Evolutionary conservation across 2,113 vertebrate species (phyloP), one percentile per base, ranked within the genome.

Genomic region (Pelvicachromis taeniatus): DNA sequence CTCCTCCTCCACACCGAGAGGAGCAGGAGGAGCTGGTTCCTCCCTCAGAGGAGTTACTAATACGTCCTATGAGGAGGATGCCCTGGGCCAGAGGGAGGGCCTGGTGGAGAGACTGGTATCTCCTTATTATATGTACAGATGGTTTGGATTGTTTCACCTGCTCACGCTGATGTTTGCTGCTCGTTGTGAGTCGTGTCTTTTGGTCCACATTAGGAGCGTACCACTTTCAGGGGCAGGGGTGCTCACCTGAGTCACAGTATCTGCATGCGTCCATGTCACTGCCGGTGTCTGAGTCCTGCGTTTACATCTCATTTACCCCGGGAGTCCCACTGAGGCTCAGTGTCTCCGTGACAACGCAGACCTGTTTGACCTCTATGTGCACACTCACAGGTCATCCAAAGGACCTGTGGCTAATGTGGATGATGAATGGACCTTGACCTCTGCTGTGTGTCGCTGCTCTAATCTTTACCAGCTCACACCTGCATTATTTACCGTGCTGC

Each of bases 321-420:
- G 0, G 2, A 29, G 35, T 7, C 59, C 19, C 0, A 0, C 59
- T 63, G 59, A 35, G 9, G n/a, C 59, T 2, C 11, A 0, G 59
- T 3, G 10, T 38, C 59, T 38, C 59, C 35, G 59, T n/a, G 35
- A 63, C 31, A 35, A 63, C 31, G 38, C 59, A 63, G 31, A 63
- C 59, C 59, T 38, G 10, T 63, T 63, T 63, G 33, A 63, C 21
- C 38, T 70, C 38, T 2, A 45, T 23, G n/a, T 38, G 38, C n/a
- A 45, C 21, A 70, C 21, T 16, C 63, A 70, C 38, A 42, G 13
- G 3, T 26, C 38, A 61, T 61, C 16, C 29, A 70, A 45, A 26
- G 7, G 21, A 12, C 0, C 38, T 42, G 21, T 9, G 5, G 13
- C 21, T 70, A 1, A 0, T 68, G 61, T 42, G 35, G 61, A 16